These are phyloP conservation scores for Catostylus mosaicus DNA, from an alignment of 30 jellyfish, hydroid and myxozoan species.

Conservation along the genomic window DNA sequence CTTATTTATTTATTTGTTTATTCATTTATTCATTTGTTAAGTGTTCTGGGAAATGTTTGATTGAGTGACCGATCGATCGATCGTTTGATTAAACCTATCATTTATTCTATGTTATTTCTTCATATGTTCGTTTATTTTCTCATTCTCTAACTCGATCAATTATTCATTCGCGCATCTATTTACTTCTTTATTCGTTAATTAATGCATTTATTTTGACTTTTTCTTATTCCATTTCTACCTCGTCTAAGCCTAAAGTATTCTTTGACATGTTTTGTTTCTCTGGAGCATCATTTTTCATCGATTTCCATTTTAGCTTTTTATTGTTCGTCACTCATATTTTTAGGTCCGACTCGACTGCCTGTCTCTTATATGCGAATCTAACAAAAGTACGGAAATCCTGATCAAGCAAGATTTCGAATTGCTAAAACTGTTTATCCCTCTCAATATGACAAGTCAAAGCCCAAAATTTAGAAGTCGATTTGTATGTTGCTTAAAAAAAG, in stretches of 20 bases:
- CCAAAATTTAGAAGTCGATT: conserved; percentile 81
- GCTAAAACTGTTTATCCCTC: conserved; percentile 60
- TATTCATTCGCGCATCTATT: background rate
- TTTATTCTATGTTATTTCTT: no score
- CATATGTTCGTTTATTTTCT: no score
- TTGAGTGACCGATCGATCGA: background rate
- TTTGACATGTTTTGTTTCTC: background rate
- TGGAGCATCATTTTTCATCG: no score
- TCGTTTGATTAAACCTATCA: background rate
- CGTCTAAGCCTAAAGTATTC: background rate
- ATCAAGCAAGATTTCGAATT: conserved; percentile 58
- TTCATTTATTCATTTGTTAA: no score
- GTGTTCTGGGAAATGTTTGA: background rate
- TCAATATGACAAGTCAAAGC: conserved; percentile 83
- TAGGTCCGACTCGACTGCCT: conserved; percentile 84
- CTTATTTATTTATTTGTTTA: no score
- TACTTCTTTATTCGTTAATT: background rate
- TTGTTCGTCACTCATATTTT: no score
- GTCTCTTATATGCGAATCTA: conserved; percentile 76
- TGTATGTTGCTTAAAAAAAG: conserved; percentile 54
- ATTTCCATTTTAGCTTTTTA: no score
- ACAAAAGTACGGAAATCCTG: conserved; percentile 80
- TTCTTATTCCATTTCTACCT: background rate
- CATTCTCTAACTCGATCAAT: no score
- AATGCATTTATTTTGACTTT: background rate